Conservation (phyloP, 2,113 vertebrate species). For the Odobenus rosmarus region DNA sequence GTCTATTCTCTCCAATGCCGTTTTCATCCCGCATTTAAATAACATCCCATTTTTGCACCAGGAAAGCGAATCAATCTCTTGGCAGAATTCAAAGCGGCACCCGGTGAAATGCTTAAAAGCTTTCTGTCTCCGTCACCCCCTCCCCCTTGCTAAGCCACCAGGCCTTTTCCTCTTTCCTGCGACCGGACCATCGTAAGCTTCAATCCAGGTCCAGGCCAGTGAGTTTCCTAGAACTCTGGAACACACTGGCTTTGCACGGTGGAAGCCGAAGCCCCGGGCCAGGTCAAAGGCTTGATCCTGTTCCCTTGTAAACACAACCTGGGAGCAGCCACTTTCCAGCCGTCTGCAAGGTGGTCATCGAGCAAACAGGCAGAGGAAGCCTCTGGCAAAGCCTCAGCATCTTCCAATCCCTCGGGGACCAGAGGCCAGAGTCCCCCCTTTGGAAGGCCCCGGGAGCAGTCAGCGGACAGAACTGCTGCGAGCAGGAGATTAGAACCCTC, state of each 20-base stretch:
- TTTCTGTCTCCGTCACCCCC: background rate
- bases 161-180: background rate
- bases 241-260: background rate
- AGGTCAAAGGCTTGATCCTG: background rate
- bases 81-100: constrained; percentile 17
- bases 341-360: background rate
- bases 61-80: constrained; percentile 53
- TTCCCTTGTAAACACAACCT: background rate
- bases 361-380: background rate
- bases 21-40: constrained; percentile 46
- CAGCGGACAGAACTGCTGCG: background rate
- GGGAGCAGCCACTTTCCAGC: background rate
- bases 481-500: background rate
- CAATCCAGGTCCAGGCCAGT: background rate
- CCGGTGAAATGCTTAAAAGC: background rate
- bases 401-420: background rate
- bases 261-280: background rate
- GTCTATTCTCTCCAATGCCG: background rate
- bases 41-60: constrained; percentile 27
- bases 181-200: background rate
- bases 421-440: background rate
- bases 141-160: background rate
- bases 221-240: background rate
- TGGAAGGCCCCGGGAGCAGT: background rate
- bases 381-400: background rate